A percentile compares a stretch with the other conserved stretches of the same genome.
Conservation (phyloP, 2,797 vertebrate species). For the Hephaestus fuliginosus region DNA sequence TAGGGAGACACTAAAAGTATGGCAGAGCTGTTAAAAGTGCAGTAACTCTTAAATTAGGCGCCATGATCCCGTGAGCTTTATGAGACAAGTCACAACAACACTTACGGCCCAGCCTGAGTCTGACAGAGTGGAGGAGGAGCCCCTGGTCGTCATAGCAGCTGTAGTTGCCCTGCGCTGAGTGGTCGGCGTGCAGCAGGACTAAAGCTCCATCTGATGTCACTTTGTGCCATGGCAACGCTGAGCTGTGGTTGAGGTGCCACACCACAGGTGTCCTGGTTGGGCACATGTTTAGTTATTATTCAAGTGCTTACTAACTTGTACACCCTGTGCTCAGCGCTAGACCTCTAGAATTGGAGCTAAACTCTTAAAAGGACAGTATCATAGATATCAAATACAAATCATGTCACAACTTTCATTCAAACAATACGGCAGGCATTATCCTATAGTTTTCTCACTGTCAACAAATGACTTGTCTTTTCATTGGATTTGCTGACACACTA, state of each 20-base stretch:
- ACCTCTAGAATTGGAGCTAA: neutral
- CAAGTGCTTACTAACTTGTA: neutral
- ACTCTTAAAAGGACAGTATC: neutral
- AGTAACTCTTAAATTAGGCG: slow-evolving; percentile 19
- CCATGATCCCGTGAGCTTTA: neutral
- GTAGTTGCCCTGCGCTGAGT: slow-evolving; percentile 85
- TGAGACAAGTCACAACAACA: slow-evolving; percentile 48
- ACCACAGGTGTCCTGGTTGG: slow-evolving; percentile 76
- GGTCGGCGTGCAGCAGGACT: slow-evolving; percentile 74
- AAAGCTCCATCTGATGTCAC: slow-evolving; percentile 76
- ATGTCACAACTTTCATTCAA: neutral
- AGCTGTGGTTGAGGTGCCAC: slow-evolving; percentile 83
- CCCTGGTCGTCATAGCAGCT: slow-evolving; percentile 84
- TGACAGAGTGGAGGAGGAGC: slow-evolving; percentile 76
- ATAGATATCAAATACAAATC: neutral
- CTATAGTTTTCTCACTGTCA: neutral
- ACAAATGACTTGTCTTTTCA: neutral
- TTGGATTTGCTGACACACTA: neutral
- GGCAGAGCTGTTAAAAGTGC: slow-evolving; percentile 14
- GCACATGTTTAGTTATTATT: slow-evolving; percentile 25
- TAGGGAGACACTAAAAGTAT: neutral
- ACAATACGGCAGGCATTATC: neutral
- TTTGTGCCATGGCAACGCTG: slow-evolving; percentile 69
- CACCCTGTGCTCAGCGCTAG: neutral
- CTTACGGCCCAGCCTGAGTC: slow-evolving; percentile 86